A percentile compares a stretch with the other conserved stretches of the same genome.
Conservation (phyloP, 2,797 vertebrate genomes). For the Cirrhinus mrigala region DNA sequence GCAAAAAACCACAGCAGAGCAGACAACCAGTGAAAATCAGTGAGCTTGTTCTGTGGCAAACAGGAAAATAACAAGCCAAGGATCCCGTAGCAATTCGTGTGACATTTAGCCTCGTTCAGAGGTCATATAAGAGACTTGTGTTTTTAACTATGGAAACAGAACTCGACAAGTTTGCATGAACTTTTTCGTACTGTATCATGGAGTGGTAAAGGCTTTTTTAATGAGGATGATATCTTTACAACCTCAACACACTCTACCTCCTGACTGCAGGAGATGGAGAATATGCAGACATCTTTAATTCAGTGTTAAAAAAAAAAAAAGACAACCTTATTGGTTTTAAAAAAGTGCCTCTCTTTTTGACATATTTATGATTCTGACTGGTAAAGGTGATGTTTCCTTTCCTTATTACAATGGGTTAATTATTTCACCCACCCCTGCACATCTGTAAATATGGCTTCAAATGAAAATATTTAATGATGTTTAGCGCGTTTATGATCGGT, state of each 20-base stretch:
- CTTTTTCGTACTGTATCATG: constrained; percentile 39
- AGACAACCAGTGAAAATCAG: neutral
- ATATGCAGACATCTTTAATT: constrained; percentile 60
- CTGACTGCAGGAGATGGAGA: constrained; percentile 55
- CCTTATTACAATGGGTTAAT: constrained; percentile 37
- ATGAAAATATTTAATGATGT: constrained; percentile 63
- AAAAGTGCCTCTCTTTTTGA: constrained; percentile 64
- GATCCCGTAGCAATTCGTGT: constrained; percentile 44
- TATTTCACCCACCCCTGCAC: constrained; percentile 36
- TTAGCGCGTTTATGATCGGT: constrained; percentile 2
- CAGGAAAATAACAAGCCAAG: constrained; percentile 40
- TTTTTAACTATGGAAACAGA: constrained; percentile 20
- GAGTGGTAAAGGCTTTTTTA: constrained; percentile 25
- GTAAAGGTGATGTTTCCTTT: constrained; percentile 35
- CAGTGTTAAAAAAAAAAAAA: constrained; percentile 60
- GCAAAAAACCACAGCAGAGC: constrained; percentile 50
- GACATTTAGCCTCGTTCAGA: constrained; percentile 27
- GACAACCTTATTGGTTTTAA: constrained; percentile 35
- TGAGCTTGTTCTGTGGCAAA: constrained; percentile 19
- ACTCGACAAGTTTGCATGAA: constrained; percentile 38
- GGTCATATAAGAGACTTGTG: constrained; percentile 36
- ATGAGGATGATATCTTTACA: constrained; percentile 26
- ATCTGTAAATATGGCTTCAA: constrained; percentile 62
- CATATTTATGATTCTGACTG: constrained; percentile 59
- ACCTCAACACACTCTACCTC: constrained; percentile 55